phyloP scores from a whole-genome alignment of 1,140 invertebrate species.

The Papilio xuthus region DNA sequence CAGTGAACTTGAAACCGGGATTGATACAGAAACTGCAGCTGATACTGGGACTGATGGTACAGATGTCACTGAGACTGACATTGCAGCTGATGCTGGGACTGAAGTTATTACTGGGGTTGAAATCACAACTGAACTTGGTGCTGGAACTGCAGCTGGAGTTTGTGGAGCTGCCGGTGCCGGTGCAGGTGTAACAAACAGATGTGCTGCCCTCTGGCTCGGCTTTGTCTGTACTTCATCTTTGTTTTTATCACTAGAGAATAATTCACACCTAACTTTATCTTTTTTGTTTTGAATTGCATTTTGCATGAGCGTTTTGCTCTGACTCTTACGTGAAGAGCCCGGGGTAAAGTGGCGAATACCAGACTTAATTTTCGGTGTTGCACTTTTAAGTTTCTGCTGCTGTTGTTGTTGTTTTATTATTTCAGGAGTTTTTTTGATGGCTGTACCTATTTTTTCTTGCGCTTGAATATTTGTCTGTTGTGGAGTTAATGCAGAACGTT shows the following conservation, averaged over 20 bases:
- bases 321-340: slow-evolving; percentile 59
- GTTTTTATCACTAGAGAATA: slow-evolving; percentile 59
- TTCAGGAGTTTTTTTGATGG: slow-evolving; percentile 63
- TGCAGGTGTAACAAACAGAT: slow-evolving; percentile 11
- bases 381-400: slow-evolving; percentile 60
- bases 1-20: not conserved
- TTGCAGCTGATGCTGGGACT: not conserved
- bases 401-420: slow-evolving; percentile 49
- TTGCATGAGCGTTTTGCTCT: slow-evolving; percentile 61
- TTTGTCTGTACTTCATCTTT: slow-evolving; percentile 43
- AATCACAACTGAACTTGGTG: not conserved
- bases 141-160: slow-evolving; percentile 18
- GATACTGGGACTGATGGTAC: slow-evolving; percentile 13
- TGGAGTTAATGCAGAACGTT: slow-evolving; percentile 51
- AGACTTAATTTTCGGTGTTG: slow-evolving; percentile 70
- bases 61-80: slow-evolving; percentile 30
- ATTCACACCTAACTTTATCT: slow-evolving; percentile 70
- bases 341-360: slow-evolving; percentile 71
- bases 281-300: slow-evolving; percentile 57
- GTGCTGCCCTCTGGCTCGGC: slow-evolving; percentile 13
- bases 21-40: not conserved
- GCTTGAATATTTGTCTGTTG: slow-evolving; percentile 52
- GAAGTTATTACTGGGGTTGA: not conserved
- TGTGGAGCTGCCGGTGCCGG: not conserved
- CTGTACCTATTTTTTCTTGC: slow-evolving; percentile 46